These are phyloP conservation scores for Gavia stellata DNA, from an alignment of 2,113 vertebrate genomes.

Conservation along the genomic window DNA sequence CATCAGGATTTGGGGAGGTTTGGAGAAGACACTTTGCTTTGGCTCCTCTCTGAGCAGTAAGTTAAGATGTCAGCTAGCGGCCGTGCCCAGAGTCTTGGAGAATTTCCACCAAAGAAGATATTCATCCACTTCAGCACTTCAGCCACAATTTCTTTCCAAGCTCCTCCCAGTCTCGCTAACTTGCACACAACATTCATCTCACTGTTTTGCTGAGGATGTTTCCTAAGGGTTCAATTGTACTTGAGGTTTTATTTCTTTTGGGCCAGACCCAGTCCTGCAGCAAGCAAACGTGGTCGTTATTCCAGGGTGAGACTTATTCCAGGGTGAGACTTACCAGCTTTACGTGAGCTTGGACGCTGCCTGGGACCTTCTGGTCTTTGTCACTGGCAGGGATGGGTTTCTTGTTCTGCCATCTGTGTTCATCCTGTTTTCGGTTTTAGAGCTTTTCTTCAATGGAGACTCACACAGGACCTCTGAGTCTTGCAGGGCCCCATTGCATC, in stretches of 20 bases:
- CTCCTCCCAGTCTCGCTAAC: background rate
- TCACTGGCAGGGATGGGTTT: background rate
- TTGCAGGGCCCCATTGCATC: background rate
- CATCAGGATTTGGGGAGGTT: background rate
- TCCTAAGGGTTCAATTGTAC: background rate
- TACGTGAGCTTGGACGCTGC: background rate
- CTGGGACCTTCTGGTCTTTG: background rate
- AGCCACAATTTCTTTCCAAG: background rate
- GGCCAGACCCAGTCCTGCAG: background rate
- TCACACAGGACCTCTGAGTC: background rate
- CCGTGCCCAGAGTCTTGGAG: fast-evolving
- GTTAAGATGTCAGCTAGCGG: background rate
- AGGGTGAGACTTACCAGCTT: background rate
- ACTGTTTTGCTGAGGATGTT: background rate
- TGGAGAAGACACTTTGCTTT: background rate
- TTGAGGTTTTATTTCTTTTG: conserved; percentile 39
- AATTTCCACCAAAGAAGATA: background rate
- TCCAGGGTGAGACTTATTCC: background rate
- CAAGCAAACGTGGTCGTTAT: background rate
- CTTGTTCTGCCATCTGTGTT: conserved; percentile 15
- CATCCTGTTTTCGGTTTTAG: background rate
- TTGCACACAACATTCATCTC: background rate
- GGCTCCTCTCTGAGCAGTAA: background rate
- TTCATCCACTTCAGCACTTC: background rate
- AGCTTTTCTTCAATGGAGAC: background rate